Evolutionary conservation across 35 echinoderm and acorn worm genomes (phyloP).

Genomic region (Hemicentrotus pulcherrimus): DNA sequence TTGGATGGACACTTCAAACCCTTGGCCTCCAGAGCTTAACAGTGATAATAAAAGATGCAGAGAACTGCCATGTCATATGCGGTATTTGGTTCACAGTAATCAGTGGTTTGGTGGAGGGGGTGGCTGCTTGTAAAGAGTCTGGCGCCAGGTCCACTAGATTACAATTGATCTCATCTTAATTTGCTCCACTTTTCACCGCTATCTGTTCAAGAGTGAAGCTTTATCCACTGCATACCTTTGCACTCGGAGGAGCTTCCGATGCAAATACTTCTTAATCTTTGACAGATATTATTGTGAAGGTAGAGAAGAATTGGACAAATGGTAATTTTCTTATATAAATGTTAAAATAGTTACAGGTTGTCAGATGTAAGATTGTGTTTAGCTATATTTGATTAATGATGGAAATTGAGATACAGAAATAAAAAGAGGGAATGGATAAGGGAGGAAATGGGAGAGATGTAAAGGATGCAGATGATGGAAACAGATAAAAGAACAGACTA

Average conservation of each 20-base stretch:
- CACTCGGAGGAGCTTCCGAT: background rate
- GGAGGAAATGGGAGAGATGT: no score
- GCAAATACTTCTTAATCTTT: background rate
- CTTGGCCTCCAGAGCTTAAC: background rate
- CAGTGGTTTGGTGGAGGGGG: background rate
- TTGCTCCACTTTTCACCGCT: background rate
- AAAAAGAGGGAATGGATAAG: background rate
- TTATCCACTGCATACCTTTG: background rate
- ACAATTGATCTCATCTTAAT: slow-evolving; percentile 13
- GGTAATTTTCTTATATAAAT: background rate
- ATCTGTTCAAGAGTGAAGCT: background rate
- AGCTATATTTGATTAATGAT: background rate
- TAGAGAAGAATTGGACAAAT: background rate
- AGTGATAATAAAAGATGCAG: background rate
- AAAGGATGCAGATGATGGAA: no score
- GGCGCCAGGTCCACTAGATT: slow-evolving; percentile 7
- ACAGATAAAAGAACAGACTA: background rate
- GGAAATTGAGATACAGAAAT: background rate
- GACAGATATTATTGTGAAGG: background rate
- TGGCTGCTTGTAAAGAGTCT: background rate
- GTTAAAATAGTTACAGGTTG: background rate
- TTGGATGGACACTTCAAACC: background rate
- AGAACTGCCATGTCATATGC: background rate
- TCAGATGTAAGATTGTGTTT: background rate
- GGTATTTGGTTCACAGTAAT: slow-evolving; percentile 11